These are phyloP conservation scores for Andrena marginata DNA, from an alignment of 2,888 invertebrate species.

Conservation along the genomic window DNA sequence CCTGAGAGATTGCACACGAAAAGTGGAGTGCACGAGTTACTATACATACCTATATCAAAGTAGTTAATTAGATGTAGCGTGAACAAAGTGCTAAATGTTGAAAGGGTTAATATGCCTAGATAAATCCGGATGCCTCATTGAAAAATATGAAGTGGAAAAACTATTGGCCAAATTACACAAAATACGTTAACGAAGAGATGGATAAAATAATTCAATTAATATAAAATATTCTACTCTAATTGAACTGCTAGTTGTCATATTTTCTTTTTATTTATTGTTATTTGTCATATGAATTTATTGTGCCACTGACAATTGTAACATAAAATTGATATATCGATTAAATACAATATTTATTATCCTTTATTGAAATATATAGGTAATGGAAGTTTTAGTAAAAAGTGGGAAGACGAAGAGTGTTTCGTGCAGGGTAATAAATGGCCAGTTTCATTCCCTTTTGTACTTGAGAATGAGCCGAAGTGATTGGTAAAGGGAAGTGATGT, in stretches of 20 bases:
- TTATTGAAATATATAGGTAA: background rate
- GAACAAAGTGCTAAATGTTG: background rate
- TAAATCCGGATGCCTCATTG: background rate
- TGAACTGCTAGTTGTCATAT: background rate
- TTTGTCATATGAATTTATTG: background rate
- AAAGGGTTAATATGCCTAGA: background rate
- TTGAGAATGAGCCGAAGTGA: background rate
- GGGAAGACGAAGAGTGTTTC: background rate
- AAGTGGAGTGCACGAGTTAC: background rate
- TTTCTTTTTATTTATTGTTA: no score
- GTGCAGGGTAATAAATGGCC: background rate
- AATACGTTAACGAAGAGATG: background rate
- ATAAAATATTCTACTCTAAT: background rate
- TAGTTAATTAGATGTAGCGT: constrained; percentile 24
- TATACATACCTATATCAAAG: background rate
- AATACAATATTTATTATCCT: background rate
- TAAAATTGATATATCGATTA: background rate
- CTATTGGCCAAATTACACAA: background rate
- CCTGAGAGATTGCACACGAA: background rate
- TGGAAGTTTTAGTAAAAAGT: background rate
- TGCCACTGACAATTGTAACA: background rate
- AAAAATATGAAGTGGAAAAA: background rate
- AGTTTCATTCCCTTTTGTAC: background rate
- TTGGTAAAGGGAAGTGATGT: background rate
- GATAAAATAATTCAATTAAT: background rate